phyloP scores from a whole-genome alignment of 2,888 invertebrate species.

The Lampropteryx suffumata region DNA sequence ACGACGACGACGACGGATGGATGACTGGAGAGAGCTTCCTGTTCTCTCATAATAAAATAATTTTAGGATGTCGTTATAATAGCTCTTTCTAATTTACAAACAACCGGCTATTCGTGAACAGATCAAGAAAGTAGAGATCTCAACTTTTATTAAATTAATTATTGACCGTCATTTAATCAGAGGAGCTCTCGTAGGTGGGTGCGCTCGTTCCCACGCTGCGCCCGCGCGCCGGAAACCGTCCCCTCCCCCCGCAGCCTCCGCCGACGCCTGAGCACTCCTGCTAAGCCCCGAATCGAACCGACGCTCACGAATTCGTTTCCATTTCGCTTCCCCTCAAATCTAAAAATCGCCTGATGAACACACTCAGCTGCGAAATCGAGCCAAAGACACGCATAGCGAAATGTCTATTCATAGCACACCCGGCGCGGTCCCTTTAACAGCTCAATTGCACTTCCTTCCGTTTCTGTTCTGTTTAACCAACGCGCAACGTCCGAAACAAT shows the following conservation, averaged over 20 bases:
- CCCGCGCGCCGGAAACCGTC: slow-evolving; percentile 74
- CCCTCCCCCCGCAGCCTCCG: slow-evolving; percentile 46
- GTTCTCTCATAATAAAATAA: slow-evolving; percentile 2
- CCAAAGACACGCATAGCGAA: slow-evolving; percentile 70
- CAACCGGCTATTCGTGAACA: slow-evolving; percentile 37
- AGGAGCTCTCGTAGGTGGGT: slow-evolving; percentile 70
- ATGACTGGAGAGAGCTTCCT: slow-evolving; percentile 13
- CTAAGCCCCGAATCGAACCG: slow-evolving; percentile 70
- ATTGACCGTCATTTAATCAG: slow-evolving; percentile 75
- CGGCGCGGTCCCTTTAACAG: slow-evolving; percentile 50
- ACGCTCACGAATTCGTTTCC: slow-evolving; percentile 67
- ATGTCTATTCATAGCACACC: slow-evolving; percentile 62
- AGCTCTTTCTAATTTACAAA: slow-evolving; percentile 18
- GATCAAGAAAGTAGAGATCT: slow-evolving; percentile 47
- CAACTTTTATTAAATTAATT: slow-evolving; percentile 77
- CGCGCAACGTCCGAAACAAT: slow-evolving; percentile 24
- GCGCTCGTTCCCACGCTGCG: slow-evolving; percentile 78
- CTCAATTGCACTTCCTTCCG: slow-evolving; percentile 70
- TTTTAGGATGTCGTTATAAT: slow-evolving; percentile 11
- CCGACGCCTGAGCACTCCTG: slow-evolving; percentile 49
- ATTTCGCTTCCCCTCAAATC: slow-evolving; percentile 53
- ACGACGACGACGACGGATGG: slow-evolving; percentile 2
- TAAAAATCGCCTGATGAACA: slow-evolving; percentile 53
- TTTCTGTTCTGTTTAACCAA: slow-evolving; percentile 32
- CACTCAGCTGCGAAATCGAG: slow-evolving; percentile 67